These are phyloP conservation scores for Sibirionetta formosa DNA, from an alignment of 2,797 vertebrate genomes.

Conservation along the genomic window DNA sequence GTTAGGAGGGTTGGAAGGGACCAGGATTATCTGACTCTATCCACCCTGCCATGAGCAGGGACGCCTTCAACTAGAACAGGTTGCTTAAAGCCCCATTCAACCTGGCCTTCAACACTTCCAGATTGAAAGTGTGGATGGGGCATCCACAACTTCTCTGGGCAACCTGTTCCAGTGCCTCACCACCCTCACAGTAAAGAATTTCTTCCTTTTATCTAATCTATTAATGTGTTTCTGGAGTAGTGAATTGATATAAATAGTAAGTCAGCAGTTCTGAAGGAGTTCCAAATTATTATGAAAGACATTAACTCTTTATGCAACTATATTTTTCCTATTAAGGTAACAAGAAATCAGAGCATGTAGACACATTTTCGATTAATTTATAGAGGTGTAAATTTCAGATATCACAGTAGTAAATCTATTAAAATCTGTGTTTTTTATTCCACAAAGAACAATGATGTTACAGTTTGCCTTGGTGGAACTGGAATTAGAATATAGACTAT, in stretches of 20 bases:
- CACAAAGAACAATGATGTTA: slow-evolving; percentile 50
- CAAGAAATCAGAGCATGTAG: slow-evolving; percentile 9
- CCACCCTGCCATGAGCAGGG: too few species aligned
- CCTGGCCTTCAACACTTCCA: too few species aligned
- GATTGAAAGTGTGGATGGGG: too few species aligned
- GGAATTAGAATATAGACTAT: background rate
- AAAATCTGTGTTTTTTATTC: background rate
- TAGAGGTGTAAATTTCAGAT: slow-evolving; percentile 61
- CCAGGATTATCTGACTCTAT: too few species aligned
- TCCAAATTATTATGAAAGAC: slow-evolving; percentile 27
- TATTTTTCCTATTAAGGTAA: slow-evolving; percentile 46
- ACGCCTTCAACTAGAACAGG: too few species aligned
- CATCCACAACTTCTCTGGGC: too few species aligned
- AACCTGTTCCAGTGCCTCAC: too few species aligned
- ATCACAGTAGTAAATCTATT: slow-evolving; percentile 51
- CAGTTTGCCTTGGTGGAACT: slow-evolving; percentile 28
- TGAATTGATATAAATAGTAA: slow-evolving; percentile 32
- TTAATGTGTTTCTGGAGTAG: background rate
- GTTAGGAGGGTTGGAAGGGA: too few species aligned
- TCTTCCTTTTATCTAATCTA: too few species aligned
- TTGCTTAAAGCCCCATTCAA: too few species aligned
- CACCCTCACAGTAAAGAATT: too few species aligned
- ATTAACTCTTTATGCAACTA: slow-evolving; percentile 31
- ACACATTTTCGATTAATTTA: slow-evolving; percentile 40
- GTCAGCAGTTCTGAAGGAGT: slow-evolving; percentile 6